Percentiles rank a stretch among this genome's conserved stretches.
Evolutionary conservation across 2,113 vertebrate genomes (phyloP).

Genomic region (Stictonetta naevosa): DNA sequence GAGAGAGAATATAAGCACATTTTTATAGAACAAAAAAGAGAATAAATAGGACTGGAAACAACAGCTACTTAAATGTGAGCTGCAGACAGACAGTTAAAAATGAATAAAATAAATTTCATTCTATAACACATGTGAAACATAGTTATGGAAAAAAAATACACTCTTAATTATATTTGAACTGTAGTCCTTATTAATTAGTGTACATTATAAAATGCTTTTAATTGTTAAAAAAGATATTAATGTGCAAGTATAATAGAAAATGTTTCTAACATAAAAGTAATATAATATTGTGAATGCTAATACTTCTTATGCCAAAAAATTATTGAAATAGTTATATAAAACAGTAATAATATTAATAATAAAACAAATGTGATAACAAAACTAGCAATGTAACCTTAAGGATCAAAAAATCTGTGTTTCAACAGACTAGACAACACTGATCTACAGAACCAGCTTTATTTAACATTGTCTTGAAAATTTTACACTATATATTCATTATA

Average conservation of each 20-base stretch:
- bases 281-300: not conserved
- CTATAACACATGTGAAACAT: not conserved
- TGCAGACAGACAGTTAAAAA: not conserved
- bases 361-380: not conserved
- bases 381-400: not conserved
- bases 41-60: not conserved
- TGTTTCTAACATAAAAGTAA: not conserved
- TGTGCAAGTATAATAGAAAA: not conserved
- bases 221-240: not conserved
- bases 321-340: not conserved
- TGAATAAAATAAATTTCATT: not conserved
- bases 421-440: not conserved
- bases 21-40: not conserved
- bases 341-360: not conserved
- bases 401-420: not conserved
- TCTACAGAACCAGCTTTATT: fast-evolving
- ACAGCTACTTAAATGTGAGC: constrained; percentile 1
- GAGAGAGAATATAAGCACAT: not conserved
- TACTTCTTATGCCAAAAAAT: not conserved
- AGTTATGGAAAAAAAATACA: not conserved
- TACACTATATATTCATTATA: not conserved
- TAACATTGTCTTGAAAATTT: not conserved
- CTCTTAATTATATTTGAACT: constrained; percentile 15
- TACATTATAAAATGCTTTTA: not conserved
- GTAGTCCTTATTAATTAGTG: constrained; percentile 36